Conservation (phyloP, 2,113 vertebrate species). For the Rhinolophus sinicus region DNA sequence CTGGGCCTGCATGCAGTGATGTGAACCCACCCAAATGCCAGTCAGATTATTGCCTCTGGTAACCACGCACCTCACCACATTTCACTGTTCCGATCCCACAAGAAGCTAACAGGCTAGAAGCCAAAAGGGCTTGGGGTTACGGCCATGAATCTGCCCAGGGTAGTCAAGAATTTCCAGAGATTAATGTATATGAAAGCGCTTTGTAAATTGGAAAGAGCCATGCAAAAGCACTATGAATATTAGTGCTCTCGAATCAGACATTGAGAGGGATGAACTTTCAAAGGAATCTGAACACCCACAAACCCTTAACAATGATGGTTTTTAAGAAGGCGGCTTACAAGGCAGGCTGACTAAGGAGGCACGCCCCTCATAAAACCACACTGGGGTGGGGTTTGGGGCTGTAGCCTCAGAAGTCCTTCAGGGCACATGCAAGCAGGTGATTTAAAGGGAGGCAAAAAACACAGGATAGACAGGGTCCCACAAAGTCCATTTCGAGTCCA, state of each 20-base stretch:
- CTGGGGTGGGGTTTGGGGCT: not conserved
- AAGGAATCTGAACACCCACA: constrained; percentile 65
- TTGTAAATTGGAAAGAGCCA: constrained; percentile 39
- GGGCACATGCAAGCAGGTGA: constrained; percentile 30
- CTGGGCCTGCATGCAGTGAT: not conserved
- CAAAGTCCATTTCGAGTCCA: not conserved
- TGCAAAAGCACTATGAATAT: constrained; percentile 28
- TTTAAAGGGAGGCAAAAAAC: constrained; percentile 34
- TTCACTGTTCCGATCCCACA: not conserved
- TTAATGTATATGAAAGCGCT: constrained; percentile 37
- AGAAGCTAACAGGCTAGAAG: not conserved
- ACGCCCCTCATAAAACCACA: constrained; percentile 33
- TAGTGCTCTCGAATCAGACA: constrained; percentile 56
- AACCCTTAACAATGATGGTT: constrained; percentile 52
- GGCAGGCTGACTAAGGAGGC: constrained; percentile 9
- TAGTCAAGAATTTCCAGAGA: constrained; percentile 56
- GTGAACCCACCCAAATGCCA: not conserved
- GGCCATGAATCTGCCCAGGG: constrained; percentile 30
- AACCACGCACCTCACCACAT: not conserved
- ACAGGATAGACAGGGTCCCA: not conserved
- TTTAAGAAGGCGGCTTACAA: constrained; percentile 49
- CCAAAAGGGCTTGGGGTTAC: constrained; percentile 8
- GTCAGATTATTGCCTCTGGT: not conserved
- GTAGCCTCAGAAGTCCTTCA: constrained; percentile 11
- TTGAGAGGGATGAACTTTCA: constrained; percentile 70